Conservation (phyloP, 2,888 invertebrate species). For the Orthonychiurus folsomi region DNA sequence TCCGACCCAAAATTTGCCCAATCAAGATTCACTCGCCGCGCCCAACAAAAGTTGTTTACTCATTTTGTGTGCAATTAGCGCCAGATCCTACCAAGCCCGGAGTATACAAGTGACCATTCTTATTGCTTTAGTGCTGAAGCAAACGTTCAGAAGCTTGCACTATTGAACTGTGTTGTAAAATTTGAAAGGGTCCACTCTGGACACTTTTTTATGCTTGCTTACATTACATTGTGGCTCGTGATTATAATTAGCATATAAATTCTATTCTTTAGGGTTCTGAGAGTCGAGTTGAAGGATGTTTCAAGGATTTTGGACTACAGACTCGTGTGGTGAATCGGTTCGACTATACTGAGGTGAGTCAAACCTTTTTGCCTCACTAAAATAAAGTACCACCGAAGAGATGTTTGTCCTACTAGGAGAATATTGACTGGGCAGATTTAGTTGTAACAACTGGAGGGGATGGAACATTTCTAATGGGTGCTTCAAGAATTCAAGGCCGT, state of each 20-base stretch:
- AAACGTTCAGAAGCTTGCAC: too few species aligned
- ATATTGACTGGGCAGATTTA: constrained; percentile 84
- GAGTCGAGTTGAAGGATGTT: constrained; percentile 47
- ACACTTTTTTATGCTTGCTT: too few species aligned
- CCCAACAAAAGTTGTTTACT: too few species aligned
- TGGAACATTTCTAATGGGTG: constrained; percentile 91
- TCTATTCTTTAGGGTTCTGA: constrained; percentile 34
- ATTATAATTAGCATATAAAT: neutral
- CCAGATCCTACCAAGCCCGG: too few species aligned
- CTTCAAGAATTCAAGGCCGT: constrained; percentile 65
- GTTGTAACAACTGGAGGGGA: constrained; percentile 87
- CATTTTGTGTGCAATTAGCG: too few species aligned
- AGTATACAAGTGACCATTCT: too few species aligned
- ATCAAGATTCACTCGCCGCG: too few species aligned
- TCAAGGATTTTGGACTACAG: constrained; percentile 63
- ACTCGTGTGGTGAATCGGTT: constrained; percentile 69
- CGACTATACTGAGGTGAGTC: constrained; percentile 51
- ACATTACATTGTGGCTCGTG: too few species aligned
- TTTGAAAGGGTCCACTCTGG: too few species aligned
- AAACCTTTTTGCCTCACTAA: neutral
- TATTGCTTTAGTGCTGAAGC: neutral
- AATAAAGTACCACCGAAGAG: neutral
- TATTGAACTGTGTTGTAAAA: too few species aligned
- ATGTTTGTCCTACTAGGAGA: constrained; percentile 43
- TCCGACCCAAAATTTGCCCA: too few species aligned